A percentile compares a stretch with the other conserved stretches of the same genome.
phyloP scores from a whole-genome alignment of 2,113 vertebrate species.

The Danionella cerebrum region DNA sequence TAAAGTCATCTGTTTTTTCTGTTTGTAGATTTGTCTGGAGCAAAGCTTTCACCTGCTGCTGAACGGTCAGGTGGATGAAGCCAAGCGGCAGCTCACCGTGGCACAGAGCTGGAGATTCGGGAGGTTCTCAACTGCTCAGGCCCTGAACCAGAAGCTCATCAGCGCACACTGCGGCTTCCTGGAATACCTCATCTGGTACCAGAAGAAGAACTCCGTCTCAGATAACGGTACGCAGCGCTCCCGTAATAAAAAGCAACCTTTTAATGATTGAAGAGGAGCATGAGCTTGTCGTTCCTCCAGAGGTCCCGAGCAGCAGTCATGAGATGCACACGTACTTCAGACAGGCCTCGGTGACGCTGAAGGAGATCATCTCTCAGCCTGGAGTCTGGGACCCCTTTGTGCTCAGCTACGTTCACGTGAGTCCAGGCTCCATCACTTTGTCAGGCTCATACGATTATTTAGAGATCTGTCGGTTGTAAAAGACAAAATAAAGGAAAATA shows the following conservation, averaged over 20 bases:
- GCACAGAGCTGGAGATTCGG: slow-evolving; percentile 82
- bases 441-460: too few species aligned
- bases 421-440: slow-evolving; percentile 32
- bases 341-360: slow-evolving; percentile 71
- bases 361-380: slow-evolving; percentile 70
- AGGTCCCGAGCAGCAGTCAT: slow-evolving; percentile 42
- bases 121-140: slow-evolving; percentile 60
- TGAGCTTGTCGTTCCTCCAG: slow-evolving; percentile 30
- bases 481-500: too few species aligned
- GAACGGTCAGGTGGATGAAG: slow-evolving; percentile 69
- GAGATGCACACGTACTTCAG: slow-evolving; percentile 72
- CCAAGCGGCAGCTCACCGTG: slow-evolving; percentile 63
- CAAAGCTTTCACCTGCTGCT: slow-evolving; percentile 79
- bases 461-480: too few species aligned
- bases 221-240: too few species aligned
- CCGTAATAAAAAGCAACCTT: too few species aligned
- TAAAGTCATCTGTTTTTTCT: neutral
- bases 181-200: slow-evolving; percentile 75
- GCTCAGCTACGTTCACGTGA: slow-evolving; percentile 77
- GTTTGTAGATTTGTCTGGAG: slow-evolving; percentile 76
- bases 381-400: slow-evolving; percentile 92
- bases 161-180: slow-evolving; percentile 79
- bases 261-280: too few species aligned
- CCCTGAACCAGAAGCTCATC: slow-evolving; percentile 64
- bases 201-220: slow-evolving; percentile 57